Percentiles rank a stretch among this genome's conserved stretches.
Conservation (phyloP, 2,888 invertebrate species). For the Gerris lacustris region DNA sequence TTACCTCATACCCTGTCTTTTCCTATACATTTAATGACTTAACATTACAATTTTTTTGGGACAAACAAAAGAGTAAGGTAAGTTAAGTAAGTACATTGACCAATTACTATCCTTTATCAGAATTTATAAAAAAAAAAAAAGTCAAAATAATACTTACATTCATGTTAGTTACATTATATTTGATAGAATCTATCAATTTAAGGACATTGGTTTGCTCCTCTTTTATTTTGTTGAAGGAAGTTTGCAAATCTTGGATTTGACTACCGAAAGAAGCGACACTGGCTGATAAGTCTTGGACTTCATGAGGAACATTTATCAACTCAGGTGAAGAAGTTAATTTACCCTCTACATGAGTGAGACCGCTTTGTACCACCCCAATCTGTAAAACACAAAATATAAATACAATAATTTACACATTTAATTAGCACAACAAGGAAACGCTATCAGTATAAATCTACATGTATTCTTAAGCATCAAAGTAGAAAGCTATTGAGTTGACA, state of each 20-base stretch:
- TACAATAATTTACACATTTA: too few species aligned
- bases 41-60: too few species aligned
- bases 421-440: too few species aligned
- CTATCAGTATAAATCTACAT: too few species aligned
- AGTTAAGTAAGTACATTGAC: too few species aligned
- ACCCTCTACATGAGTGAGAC: constrained; percentile 45
- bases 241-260: constrained; percentile 42
- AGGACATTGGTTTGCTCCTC: constrained; percentile 31
- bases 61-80: too few species aligned
- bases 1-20: too few species aligned
- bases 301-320: constrained; percentile 46
- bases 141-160: constrained; percentile 27
- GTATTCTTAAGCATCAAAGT: too few species aligned
- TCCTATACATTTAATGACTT: too few species aligned
- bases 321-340: constrained; percentile 48
- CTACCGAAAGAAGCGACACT: constrained; percentile 50
- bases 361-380: constrained; percentile 40
- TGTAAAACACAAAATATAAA: constrained; percentile 28
- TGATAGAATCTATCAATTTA: constrained; percentile 25
- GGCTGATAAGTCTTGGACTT: constrained; percentile 43
- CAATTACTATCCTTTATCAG: neutral
- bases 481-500: too few species aligned
- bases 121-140: neutral
- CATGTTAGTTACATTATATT: constrained; percentile 31
- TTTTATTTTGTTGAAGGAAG: constrained; percentile 36